Evolutionary conservation across 2,797 vertebrate species (phyloP).

Genomic region (Aythya fuligula): DNA sequence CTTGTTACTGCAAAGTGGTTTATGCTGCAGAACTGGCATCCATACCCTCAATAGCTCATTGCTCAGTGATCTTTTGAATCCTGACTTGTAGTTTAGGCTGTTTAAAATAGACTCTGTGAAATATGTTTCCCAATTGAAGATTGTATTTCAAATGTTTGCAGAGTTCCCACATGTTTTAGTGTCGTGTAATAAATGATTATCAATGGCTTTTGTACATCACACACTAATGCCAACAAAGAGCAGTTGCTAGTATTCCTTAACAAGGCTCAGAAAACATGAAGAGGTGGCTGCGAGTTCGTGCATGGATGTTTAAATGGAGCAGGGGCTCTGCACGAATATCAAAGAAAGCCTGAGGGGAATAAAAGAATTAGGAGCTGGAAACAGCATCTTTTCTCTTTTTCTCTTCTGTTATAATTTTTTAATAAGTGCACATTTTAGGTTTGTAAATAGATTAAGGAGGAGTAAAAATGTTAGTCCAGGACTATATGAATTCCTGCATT

Average conservation of each 20-base stretch:
- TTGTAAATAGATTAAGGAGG: background rate
- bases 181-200: background rate
- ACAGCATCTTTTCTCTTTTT: background rate
- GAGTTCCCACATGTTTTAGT: background rate
- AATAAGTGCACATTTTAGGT: background rate
- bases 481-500: background rate
- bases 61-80: background rate
- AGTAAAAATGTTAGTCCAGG: background rate
- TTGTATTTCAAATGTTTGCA: conserved; percentile 2
- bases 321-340: background rate
- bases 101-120: background rate
- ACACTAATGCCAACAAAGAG: background rate
- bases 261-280: background rate
- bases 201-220: background rate
- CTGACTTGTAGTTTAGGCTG: background rate
- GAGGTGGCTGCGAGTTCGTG: background rate
- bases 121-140: background rate
- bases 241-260: background rate
- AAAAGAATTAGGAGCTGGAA: background rate
- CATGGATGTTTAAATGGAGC: background rate
- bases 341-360: background rate
- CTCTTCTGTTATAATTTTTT: background rate
- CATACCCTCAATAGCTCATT: background rate
- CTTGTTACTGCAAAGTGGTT: background rate
- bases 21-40: background rate